Percentiles rank a stretch among this genome's conserved stretches.
Evolutionary conservation across 2,888 invertebrate species (phyloP).

Genomic region (Mellilla xanthometata): DNA sequence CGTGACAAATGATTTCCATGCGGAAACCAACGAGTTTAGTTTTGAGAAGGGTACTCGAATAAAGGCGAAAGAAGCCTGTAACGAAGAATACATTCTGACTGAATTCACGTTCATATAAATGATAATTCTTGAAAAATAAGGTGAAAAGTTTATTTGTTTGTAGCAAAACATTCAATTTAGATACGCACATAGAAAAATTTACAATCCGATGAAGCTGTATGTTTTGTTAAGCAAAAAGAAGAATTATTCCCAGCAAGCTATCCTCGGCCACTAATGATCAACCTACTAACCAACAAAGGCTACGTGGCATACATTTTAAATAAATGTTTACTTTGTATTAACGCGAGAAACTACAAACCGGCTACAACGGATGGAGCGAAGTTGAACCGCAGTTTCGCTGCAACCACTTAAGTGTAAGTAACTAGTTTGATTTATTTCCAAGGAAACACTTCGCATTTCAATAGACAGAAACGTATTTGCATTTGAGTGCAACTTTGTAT

Average conservation of each 20-base stretch:
- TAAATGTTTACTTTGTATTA: conserved; percentile 14
- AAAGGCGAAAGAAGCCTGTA: too few relatives aligned
- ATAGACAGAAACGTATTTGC: conserved; percentile 10
- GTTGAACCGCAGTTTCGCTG: conserved; percentile 27
- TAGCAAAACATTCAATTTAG: background rate
- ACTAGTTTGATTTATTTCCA: conserved; percentile 27
- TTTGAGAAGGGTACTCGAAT: too few relatives aligned
- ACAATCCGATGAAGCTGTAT: background rate
- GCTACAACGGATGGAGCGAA: conserved; percentile 32
- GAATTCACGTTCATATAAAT: too few relatives aligned
- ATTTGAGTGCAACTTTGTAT: conserved; percentile 2
- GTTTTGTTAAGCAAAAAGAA: background rate
- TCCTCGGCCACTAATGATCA: background rate
- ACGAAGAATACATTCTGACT: too few relatives aligned
- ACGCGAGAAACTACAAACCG: conserved; percentile 14
- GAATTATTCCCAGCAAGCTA: background rate
- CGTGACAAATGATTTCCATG: conserved; percentile 17
- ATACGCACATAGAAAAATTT: background rate
- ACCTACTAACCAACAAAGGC: conserved; percentile 3
- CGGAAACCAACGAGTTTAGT: conserved; percentile 11
- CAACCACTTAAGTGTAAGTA: conserved; percentile 33
- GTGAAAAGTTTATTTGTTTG: too few relatives aligned
- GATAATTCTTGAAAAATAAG: too few relatives aligned
- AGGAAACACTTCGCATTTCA: conserved; percentile 19
- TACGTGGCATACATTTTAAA: conserved; percentile 4